Evolutionary conservation across 2,113 vertebrate genomes (phyloP), one percentile per base, ranked within the genome.

Genomic region (Oryzias melastigma): DNA sequence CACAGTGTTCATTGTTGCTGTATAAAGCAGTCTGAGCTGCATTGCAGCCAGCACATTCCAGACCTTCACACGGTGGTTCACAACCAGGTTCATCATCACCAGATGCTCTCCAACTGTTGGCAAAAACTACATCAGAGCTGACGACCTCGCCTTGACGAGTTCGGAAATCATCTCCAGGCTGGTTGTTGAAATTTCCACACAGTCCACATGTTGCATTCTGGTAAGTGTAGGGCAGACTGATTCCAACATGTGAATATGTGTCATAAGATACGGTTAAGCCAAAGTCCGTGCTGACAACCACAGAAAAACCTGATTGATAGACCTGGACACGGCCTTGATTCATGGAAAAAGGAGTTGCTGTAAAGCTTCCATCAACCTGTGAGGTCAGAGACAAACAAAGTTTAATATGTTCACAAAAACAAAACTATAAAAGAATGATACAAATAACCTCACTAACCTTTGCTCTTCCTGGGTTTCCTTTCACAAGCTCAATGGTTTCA

Each of bases 191-290:
- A 5, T 27, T 27, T 27, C 25, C 25, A 27, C 25, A 27, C 25
- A 27, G 25, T 6, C 25, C 25, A 5, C 25, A 1, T 56, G 56
- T 16, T 64, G 70, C 29, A 35, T 35, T 35, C 29, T 35, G 29
- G 29, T 35, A 35, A 3, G 29, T 35, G 29, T 35, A 35, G 0
- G 87, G 71, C 17, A 89, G 5, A 3, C 48, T 64, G 43, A 91
- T 79, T 4, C 18, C 74, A 17, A 84, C 88, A n/a, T 80, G 54
- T 27, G n/a, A n/a, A 2, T 40, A 14, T 0, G 68, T 29, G 22
- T 89, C 86, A 40, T 86, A 90, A 5, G 81, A 85, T 12, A 91
- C 82, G 2, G 68, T 2, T 15, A 92, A 58, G 4, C 89, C 85
- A 50, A 88, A 84, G 14, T 82, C 72, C 15, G 82, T 80, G 27